Evolutionary conservation across 2,888 invertebrate genomes (phyloP).

Genomic region (Tipula vernalis): DNA sequence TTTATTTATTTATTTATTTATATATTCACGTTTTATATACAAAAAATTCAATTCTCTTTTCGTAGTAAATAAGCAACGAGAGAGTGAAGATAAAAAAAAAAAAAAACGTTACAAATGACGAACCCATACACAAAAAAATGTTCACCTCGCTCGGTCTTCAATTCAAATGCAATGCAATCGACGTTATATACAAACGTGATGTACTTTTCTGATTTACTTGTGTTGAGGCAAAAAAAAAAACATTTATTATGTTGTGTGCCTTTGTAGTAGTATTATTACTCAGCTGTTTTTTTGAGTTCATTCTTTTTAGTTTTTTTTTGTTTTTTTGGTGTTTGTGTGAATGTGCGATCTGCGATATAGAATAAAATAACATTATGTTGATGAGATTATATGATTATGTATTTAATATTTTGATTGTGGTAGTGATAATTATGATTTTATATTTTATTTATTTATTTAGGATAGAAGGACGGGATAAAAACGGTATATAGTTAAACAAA

Average conservation of each 20-base stretch:
- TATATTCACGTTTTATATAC: neutral
- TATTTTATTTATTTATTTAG: neutral
- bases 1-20: neutral
- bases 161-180: conserved; percentile 4
- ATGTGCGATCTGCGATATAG: neutral
- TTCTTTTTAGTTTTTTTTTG: neutral
- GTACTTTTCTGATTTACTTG: neutral
- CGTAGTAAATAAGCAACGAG: neutral
- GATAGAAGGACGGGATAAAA: neutral
- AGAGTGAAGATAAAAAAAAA: neutral
- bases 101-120: neutral
- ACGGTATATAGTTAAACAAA: neutral
- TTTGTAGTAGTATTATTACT: neutral
- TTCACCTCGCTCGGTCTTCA: neutral
- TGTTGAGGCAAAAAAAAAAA: neutral
- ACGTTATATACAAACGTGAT: neutral
- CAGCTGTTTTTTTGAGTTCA: neutral
- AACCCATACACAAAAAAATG: neutral
- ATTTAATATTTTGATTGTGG: neutral
- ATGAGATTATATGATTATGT: neutral
- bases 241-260: neutral
- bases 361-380: neutral
- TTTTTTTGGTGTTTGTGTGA: neutral
- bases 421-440: neutral
- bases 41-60: neutral